Evolutionary conservation across 2,113 vertebrate species (phyloP).

Genomic region (Capreolus pygargus): DNA sequence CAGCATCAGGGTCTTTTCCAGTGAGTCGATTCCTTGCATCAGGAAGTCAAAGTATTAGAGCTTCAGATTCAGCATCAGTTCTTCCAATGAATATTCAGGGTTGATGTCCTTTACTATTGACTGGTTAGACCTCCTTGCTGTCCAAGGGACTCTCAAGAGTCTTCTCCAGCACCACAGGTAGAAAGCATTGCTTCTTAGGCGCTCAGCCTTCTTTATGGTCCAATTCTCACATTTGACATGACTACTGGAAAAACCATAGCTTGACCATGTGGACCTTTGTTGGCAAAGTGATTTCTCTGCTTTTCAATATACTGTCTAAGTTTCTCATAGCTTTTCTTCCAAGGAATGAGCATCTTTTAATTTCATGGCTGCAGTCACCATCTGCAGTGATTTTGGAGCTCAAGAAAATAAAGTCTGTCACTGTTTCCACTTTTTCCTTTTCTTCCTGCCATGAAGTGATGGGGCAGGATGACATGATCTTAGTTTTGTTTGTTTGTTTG

Average conservation of each 20-base stretch:
- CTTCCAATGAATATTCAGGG: not conserved
- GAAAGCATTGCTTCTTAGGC: not conserved
- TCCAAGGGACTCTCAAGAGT: not conserved
- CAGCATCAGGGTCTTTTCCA: not conserved
- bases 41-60: not conserved
- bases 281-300: not conserved
- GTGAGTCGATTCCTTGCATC: not conserved
- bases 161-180: not conserved
- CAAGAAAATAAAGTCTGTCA: not conserved
- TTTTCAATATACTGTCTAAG: not conserved
- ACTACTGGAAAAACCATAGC: not conserved
- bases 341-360: not conserved
- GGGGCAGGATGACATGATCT: not conserved
- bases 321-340: not conserved
- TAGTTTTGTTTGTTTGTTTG: not conserved
- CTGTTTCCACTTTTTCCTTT: not conserved
- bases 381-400: not conserved
- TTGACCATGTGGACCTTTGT: not conserved
- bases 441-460: not conserved
- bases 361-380: not conserved
- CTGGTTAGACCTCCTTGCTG: not conserved
- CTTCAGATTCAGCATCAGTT: not conserved
- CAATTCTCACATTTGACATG: not conserved
- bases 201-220: not conserved
- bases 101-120: not conserved